Percentiles rank a stretch among this genome's conserved stretches.
Evolutionary conservation across 2,113 vertebrate genomes (phyloP).

Genomic region (Struthio camelus): DNA sequence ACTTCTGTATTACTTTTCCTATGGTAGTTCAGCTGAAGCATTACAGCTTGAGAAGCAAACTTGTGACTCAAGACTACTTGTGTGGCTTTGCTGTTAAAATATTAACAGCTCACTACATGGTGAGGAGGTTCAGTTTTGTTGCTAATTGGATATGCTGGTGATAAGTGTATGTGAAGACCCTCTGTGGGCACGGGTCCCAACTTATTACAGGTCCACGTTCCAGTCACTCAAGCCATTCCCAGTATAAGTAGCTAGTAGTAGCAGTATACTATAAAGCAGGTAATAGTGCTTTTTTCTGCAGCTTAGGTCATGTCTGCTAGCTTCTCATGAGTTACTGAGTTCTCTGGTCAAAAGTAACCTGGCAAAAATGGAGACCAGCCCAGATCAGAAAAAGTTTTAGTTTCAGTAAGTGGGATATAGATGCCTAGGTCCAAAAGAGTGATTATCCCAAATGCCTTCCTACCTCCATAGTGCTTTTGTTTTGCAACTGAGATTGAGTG

Average conservation of each 20-base stretch:
- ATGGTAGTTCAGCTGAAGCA: neutral
- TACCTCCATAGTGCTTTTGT: neutral
- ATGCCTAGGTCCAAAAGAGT: neutral
- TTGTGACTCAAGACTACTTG: neutral
- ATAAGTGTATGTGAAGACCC: neutral
- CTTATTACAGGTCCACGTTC: neutral
- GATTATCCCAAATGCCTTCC: neutral
- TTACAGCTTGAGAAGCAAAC: neutral
- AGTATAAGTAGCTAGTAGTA: neutral
- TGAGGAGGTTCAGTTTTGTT: neutral
- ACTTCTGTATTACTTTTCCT: neutral
- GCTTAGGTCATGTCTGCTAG: rapidly evolving
- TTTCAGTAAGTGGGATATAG: neutral
- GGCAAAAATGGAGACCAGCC: neutral
- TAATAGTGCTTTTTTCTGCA: neutral
- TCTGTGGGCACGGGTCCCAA: neutral
- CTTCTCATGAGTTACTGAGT: neutral
- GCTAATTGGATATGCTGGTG: neutral
- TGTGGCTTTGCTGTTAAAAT: constrained; percentile 1
- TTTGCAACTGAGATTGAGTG: neutral
- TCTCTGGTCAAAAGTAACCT: neutral
- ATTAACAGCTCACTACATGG: neutral
- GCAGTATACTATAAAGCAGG: neutral
- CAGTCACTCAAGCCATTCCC: neutral
- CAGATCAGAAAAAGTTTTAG: neutral